These are phyloP conservation scores for Amiota mariae DNA, from an alignment of 2,888 invertebrate genomes.

Conservation along the genomic window DNA sequence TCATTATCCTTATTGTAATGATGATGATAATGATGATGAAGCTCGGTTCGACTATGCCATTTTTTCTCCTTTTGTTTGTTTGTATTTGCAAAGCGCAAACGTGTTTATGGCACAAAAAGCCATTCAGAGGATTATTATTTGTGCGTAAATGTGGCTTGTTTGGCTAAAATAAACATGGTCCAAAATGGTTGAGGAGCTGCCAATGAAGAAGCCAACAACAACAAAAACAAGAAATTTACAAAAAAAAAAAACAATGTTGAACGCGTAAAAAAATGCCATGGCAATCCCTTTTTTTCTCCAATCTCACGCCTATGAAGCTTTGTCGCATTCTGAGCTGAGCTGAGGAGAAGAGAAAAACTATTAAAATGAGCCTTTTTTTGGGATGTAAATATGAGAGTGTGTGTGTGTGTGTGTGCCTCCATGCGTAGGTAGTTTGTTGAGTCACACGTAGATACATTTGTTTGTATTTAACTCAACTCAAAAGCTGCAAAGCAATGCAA, in stretches of 20 bases:
- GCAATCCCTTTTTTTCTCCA: slow-evolving; percentile 10
- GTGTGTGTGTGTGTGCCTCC: too few species aligned
- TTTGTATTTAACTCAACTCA: too few species aligned
- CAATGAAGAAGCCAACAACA: slow-evolving; percentile 3
- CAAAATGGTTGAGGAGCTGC: neutral
- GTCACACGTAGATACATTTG: too few species aligned
- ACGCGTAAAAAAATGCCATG: neutral
- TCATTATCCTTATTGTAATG: neutral
- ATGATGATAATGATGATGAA: neutral
- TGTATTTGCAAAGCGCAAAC: slow-evolving; percentile 29
- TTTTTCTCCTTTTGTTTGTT: neutral
- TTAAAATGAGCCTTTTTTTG: neutral
- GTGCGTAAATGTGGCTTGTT: slow-evolving; percentile 30
- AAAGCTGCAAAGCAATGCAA: too few species aligned
- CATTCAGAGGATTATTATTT: slow-evolving; percentile 31
- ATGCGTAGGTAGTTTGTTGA: too few species aligned
- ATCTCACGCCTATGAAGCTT: too few species aligned
- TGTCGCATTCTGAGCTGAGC: too few species aligned
- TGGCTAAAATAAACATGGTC: slow-evolving; percentile 27
- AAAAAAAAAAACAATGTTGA: too few species aligned
- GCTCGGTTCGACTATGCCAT: neutral
- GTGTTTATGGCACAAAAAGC: slow-evolving; percentile 32
- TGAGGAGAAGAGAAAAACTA: neutral
- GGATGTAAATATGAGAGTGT: too few species aligned
- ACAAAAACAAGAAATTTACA: too few species aligned